phyloP scores from a whole-genome alignment of 2,113 vertebrate species.

The Ploceus nigricollis region DNA sequence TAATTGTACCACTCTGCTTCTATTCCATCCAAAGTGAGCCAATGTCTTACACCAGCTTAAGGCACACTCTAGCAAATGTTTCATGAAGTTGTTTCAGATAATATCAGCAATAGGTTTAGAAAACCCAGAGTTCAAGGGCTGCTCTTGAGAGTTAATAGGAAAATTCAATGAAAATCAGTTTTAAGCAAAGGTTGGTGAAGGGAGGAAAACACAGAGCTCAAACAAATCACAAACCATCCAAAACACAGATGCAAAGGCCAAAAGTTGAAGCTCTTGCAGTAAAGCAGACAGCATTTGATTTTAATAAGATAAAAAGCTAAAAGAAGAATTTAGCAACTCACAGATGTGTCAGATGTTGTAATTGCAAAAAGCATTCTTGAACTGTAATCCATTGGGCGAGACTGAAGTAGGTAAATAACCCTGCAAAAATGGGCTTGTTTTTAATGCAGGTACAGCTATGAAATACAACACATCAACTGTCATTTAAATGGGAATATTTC shows the following conservation, averaged over 20 bases:
- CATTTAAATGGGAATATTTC: not conserved
- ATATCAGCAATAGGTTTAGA: not conserved
- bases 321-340: constrained; percentile 59
- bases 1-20: not conserved
- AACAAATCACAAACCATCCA: not conserved
- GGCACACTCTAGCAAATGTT: not conserved
- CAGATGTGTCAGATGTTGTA: constrained; percentile 82
- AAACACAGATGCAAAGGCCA: not conserved
- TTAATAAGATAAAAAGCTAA: not conserved
- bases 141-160: not conserved
- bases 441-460: not conserved
- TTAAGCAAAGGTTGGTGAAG: not conserved
- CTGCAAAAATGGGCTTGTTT: constrained; percentile 64
- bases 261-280: not conserved
- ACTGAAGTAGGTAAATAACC: constrained; percentile 87
- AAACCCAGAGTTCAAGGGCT: not conserved
- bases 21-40: not conserved
- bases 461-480: not conserved
- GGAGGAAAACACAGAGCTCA: not conserved
- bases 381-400: constrained; percentile 76
- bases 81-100: not conserved
- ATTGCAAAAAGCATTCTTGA: constrained; percentile 83
- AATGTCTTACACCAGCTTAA: not conserved
- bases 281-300: not conserved
- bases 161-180: not conserved